These are phyloP conservation scores for Catonia carolina DNA, from an alignment of 2,888 invertebrate genomes.

Conservation along the genomic window DNA sequence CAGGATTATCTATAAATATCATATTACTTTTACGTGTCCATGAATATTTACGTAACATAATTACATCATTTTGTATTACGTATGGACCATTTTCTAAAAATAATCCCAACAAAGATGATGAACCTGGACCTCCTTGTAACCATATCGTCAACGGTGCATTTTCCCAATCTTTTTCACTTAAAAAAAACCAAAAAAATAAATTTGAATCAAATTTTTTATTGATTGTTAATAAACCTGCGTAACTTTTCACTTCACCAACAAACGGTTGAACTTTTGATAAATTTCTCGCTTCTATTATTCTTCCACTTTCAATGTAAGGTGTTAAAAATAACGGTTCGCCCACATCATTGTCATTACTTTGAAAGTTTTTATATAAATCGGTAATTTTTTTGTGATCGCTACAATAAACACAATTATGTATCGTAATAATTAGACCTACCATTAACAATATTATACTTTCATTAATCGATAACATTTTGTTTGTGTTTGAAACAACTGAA, in stretches of 20 bases:
- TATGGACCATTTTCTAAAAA: constrained; percentile 82
- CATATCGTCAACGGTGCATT: constrained; percentile 62
- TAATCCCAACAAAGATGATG: constrained; percentile 69
- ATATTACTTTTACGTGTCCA: constrained; percentile 76
- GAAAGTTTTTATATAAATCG: too few species aligned
- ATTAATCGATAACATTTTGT: too few species aligned
- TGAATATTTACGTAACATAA: constrained; percentile 60
- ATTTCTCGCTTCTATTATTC: constrained; percentile 43
- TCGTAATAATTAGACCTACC: too few species aligned
- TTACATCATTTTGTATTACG: constrained; percentile 40
- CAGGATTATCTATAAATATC: constrained; percentile 89
- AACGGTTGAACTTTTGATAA: constrained; percentile 29
- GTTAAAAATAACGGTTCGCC: constrained; percentile 66
- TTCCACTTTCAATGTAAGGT: constrained; percentile 52
- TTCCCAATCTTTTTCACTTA: constrained; percentile 44
- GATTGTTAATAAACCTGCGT: constrained; percentile 58
- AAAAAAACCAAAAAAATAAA: constrained; percentile 49
- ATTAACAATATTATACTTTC: too few species aligned
- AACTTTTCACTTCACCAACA: constrained; percentile 45
- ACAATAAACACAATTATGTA: too few species aligned
- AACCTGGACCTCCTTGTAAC: constrained; percentile 83
- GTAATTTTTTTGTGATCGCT: too few species aligned
- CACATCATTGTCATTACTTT: too few species aligned
- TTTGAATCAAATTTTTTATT: constrained; percentile 48
- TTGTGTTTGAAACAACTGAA: too few species aligned